A percentile compares a stretch with the other conserved stretches of the same genome.
phyloP scores from a whole-genome alignment of 2,113 vertebrate species.

The Illadopsis cleaveri region DNA sequence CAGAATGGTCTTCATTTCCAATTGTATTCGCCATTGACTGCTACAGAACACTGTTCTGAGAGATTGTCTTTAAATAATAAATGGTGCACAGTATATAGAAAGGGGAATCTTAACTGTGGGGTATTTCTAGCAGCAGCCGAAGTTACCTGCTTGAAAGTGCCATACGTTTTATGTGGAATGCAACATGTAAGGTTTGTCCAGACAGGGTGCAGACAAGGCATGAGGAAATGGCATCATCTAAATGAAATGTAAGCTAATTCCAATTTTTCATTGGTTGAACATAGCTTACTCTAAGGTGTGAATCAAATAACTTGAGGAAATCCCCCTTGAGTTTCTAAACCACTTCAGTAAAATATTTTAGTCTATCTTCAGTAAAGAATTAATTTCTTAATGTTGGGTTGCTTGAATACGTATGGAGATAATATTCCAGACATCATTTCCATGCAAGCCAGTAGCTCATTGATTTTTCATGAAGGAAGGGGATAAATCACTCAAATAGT shows the following conservation, averaged over 20 bases:
- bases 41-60: neutral
- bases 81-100: neutral
- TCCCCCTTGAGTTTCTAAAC: neutral
- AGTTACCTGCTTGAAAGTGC: neutral
- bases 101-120: neutral
- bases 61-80: neutral
- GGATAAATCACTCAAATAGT: neutral
- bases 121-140: neutral
- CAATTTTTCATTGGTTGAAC: neutral
- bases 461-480: neutral
- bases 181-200: neutral
- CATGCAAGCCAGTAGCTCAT: neutral
- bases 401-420: neutral
- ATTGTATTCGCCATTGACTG: neutral
- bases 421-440: neutral
- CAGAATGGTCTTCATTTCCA: neutral
- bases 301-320: neutral
- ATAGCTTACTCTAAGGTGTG: neutral
- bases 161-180: neutral
- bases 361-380: neutral
- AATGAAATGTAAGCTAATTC: neutral
- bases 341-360: neutral
- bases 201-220: accelerated
- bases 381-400: neutral
- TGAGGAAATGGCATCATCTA: neutral